Conservation (phyloP, 2,113 vertebrate genomes). For the Lepidothrix coronata region DNA sequence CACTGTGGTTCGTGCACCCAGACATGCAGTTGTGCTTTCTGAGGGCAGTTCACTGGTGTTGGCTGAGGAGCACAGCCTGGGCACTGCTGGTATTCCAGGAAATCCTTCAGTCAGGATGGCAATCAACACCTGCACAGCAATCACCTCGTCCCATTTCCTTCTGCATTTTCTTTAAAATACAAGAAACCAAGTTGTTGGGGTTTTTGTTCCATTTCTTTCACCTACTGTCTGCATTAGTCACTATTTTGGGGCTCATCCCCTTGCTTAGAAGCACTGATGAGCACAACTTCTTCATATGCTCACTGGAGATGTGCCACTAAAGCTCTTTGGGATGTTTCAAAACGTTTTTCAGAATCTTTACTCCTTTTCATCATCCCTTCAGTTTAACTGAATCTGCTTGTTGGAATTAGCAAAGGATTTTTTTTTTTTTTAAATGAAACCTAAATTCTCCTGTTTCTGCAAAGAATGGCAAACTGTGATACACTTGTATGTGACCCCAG, state of each 20-base stretch:
- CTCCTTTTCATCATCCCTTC: not conserved
- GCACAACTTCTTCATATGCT: not conserved
- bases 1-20: not conserved
- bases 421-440: not conserved
- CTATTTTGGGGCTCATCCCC: not conserved
- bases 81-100: not conserved
- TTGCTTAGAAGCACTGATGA: not conserved
- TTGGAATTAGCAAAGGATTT: not conserved
- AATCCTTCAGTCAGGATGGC: not conserved
- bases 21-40: not conserved
- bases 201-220: not conserved
- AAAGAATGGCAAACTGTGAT: not conserved
- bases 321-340: not conserved
- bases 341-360: not conserved
- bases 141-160: not conserved
- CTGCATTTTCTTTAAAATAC: not conserved
- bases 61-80: not conserved
- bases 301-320: not conserved
- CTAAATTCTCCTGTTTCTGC: not conserved
- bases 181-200: not conserved
- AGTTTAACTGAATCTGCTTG: not conserved
- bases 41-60: not conserved
- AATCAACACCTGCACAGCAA: not conserved
- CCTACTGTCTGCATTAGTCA: fast-evolving
- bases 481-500: not conserved